phyloP scores from a whole-genome alignment of 2,888 invertebrate genomes.

The Epirrita christyi region DNA sequence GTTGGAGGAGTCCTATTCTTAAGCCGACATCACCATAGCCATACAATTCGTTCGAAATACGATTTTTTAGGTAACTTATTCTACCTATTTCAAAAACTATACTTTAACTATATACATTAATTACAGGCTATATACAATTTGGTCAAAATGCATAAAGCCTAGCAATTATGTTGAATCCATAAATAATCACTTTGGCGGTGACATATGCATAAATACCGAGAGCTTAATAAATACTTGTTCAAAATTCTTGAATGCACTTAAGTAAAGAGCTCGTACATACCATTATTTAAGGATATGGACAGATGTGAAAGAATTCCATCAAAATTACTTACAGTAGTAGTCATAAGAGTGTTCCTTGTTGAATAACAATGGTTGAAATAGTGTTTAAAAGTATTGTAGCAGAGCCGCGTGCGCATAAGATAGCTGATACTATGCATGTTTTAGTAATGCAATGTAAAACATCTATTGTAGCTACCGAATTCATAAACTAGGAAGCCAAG shows the following conservation, averaged over 20 bases:
- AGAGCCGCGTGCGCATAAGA: conserved; percentile 9
- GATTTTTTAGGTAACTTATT: too few species aligned
- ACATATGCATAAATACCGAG: too few species aligned
- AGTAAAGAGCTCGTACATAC: background rate
- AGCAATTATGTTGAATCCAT: too few species aligned
- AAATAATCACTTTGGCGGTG: too few species aligned
- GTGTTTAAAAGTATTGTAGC: conserved; percentile 5
- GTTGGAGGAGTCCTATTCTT: too few species aligned
- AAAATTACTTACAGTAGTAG: background rate
- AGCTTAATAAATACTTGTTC: background rate
- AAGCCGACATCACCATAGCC: too few species aligned
- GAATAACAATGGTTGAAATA: conserved; percentile 21
- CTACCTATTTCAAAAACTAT: too few species aligned
- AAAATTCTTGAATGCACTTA: background rate
- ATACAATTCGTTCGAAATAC: too few species aligned
- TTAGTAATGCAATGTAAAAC: conserved; percentile 11
- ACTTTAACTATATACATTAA: too few species aligned
- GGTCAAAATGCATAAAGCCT: too few species aligned
- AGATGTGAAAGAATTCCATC: conserved; percentile 16
- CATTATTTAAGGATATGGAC: background rate
- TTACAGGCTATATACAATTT: too few species aligned
- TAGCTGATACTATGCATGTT: conserved; percentile 1
- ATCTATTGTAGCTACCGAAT: conserved; percentile 2
- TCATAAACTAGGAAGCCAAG: too few species aligned
- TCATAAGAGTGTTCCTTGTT: background rate